Conservation (phyloP, 2,888 invertebrate genomes). For the Toxonevra muliebris region DNA sequence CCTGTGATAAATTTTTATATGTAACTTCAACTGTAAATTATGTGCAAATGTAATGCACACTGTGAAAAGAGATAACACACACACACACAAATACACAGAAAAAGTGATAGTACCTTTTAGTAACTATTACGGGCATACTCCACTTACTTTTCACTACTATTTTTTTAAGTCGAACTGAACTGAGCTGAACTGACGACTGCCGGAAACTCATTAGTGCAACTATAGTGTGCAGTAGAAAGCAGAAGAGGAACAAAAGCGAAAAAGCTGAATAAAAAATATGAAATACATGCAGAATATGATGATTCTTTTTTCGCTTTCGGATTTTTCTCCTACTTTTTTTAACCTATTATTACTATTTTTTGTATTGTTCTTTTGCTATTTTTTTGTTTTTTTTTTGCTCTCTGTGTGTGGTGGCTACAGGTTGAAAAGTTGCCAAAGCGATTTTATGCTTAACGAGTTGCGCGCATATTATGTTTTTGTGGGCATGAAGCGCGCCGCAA, state of each 20-base stretch:
- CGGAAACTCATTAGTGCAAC: slow-evolving; percentile 36
- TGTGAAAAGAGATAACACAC: too few species aligned
- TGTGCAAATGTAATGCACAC: too few species aligned
- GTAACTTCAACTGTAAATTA: too few species aligned
- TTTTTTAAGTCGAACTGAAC: too few species aligned
- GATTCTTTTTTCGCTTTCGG: not conserved
- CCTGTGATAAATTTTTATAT: too few species aligned
- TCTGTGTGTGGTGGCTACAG: slow-evolving; percentile 22
- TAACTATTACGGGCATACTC: too few species aligned
- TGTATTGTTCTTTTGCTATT: slow-evolving; percentile 8
- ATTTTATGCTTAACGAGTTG: slow-evolving; percentile 33
- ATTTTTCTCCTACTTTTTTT: not conserved
- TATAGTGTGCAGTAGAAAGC: not conserved
- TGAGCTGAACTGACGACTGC: slow-evolving; percentile 7
- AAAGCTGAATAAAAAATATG: not conserved
- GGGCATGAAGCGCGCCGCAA: too few species aligned
- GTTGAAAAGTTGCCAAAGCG: slow-evolving; percentile 34
- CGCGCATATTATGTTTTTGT: not conserved
- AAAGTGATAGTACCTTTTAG: too few species aligned
- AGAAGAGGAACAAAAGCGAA: not conserved
- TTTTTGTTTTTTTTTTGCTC: slow-evolving; percentile 15
- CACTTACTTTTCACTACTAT: too few species aligned
- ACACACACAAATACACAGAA: too few species aligned
- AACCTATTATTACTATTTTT: not conserved
- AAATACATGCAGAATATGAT: slow-evolving; percentile 9